Evolutionary conservation across 2,113 vertebrate species (phyloP), one percentile per base, ranked within the genome.

Genomic region (Puma concolor): DNA sequence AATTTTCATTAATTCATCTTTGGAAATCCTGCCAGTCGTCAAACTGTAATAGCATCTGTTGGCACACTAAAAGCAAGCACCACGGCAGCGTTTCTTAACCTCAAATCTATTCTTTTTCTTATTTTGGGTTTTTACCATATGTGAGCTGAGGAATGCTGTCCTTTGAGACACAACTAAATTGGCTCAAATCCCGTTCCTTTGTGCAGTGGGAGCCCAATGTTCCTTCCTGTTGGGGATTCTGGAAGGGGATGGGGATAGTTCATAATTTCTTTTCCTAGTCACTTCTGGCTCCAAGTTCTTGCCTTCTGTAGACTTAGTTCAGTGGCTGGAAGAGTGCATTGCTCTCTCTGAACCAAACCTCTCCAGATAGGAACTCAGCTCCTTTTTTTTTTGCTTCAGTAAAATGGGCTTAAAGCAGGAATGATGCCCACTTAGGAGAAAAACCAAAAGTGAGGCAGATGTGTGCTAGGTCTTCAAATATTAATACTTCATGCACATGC

Each of bases 111-210:
- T 72, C 8, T 63, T 67, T 12, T 64, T 57, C 44, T 72, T 71
- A 93, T 63, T 91, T 54, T 88, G 66, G 50, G 25, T 67, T 95
- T 94, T 91, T 88, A 91, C 48, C 64, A 83, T 29, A 69, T 76
- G 36, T 48, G 2, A 94, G 48, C 54, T 48, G 71, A 96, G 72
- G 48, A 92, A 88, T 4, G 11, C 23, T 33, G 29, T 48, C 81
- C 79, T 97, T 85, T 79, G 80, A 87, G 25, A 80, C 4, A 52
- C 69, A 89, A 48, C 25, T 64, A 94, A 88, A 54, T n/a, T 27
- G 48, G 69, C 52, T 88, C 64, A 38, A 76, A 33, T 88, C 67
- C 7, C 1, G 3, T 48, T 95, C 44, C 48, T 91, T 60, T 60
- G 44, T 80, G 69, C 15, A 79, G 17, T 38, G 66, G 50, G 83